phyloP scores from a whole-genome alignment of 2,113 vertebrate species.

The zebrafish (Danio rerio) region DNA sequence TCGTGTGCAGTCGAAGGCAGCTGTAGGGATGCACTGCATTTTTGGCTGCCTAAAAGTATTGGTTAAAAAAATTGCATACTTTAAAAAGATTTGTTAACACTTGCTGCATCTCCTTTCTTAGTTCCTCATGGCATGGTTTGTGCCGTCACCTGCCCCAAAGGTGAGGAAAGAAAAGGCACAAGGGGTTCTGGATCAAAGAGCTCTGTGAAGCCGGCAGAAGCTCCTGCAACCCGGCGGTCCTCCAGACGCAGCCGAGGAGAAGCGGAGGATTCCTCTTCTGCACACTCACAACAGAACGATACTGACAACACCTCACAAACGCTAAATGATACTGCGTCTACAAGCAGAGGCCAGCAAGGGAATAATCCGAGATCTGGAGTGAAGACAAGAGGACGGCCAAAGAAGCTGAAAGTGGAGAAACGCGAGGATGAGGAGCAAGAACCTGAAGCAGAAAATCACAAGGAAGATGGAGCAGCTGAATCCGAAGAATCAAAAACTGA shows the following conservation, averaged over 20 bases:
- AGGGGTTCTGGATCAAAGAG: constrained; percentile 85
- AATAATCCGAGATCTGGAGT: constrained; percentile 65
- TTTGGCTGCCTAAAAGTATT: too few species aligned
- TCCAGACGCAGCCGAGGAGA: constrained; percentile 82
- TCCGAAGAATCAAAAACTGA: constrained; percentile 51
- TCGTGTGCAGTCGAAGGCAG: too few species aligned
- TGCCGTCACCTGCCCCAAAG: constrained; percentile 86
- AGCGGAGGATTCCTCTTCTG: constrained; percentile 76
- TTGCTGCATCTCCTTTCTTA: constrained; percentile 59
- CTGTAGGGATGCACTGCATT: too few species aligned
- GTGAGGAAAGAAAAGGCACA: constrained; percentile 87
- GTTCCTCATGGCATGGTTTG: constrained; percentile 83
- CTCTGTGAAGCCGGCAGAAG: constrained; percentile 80
- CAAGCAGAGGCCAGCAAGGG: constrained; percentile 55
- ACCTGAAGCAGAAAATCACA: constrained; percentile 18
- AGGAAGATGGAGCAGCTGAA: constrained; percentile 54
- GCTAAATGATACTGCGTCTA: constrained; percentile 38
- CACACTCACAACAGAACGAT: constrained; percentile 77
- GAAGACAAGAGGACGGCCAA: constrained; percentile 82
- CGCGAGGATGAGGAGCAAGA: constrained; percentile 54
- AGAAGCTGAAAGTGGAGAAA: constrained; percentile 74
- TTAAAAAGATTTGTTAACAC: not conserved
- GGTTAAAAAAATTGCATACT: not conserved
- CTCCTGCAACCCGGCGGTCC: constrained; percentile 81
- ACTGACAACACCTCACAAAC: constrained; percentile 67